These are phyloP conservation scores for Triops cancriformis DNA, from an alignment of 1,140 invertebrate genomes.

Conservation along the genomic window DNA sequence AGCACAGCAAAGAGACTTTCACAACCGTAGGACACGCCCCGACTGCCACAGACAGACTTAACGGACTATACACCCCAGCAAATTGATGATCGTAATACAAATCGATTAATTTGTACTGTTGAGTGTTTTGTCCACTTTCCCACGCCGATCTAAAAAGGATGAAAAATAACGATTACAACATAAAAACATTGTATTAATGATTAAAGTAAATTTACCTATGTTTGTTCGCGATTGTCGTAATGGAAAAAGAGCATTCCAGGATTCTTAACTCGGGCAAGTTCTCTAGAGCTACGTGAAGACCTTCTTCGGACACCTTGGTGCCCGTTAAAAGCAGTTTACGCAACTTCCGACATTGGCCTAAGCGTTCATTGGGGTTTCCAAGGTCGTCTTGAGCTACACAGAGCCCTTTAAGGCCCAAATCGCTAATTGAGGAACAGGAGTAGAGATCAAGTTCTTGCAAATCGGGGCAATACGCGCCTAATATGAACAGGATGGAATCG, in stretches of 20 bases:
- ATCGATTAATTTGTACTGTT: constrained; percentile 25
- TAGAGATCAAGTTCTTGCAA: constrained; percentile 24
- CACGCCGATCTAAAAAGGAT: background rate
- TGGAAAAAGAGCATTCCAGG: constrained; percentile 24
- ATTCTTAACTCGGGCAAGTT: constrained; percentile 22
- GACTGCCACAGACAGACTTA: constrained; percentile 17
- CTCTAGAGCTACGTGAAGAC: constrained; percentile 21
- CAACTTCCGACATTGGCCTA: constrained; percentile 21
- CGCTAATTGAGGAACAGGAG: constrained; percentile 24
- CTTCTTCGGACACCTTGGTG: constrained; percentile 25
- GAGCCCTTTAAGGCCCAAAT: constrained; percentile 23
- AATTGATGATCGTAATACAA: constrained; percentile 19
- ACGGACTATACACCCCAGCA: background rate
- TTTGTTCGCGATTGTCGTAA: constrained; percentile 20
- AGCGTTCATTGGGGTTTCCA: constrained; percentile 16
- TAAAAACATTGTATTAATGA: background rate
- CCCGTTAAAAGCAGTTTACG: constrained; percentile 17
- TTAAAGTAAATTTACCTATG: background rate
- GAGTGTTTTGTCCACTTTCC: constrained; percentile 11
- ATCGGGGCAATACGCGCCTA: constrained; percentile 26
- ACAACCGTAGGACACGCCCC: constrained; percentile 23
- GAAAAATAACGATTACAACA: background rate
- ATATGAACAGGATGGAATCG: constrained; percentile 23
- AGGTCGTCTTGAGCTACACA: constrained; percentile 25
- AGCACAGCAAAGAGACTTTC: constrained; percentile 20